These are phyloP conservation scores for Gallinago media DNA, from an alignment of 2,113 vertebrate species.

Conservation along the genomic window DNA sequence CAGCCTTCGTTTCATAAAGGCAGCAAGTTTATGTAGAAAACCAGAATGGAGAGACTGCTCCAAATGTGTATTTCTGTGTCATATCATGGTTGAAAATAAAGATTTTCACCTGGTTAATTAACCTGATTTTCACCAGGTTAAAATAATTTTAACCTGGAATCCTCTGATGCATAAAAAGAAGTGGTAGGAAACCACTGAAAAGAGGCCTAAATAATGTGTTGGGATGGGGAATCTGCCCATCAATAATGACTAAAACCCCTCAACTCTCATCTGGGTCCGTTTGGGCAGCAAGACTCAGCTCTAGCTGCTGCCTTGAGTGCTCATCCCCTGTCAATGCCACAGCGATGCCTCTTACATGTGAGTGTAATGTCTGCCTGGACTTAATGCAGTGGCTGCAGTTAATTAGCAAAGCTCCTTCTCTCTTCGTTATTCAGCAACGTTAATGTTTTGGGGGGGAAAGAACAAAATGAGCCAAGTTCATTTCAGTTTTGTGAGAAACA, in stretches of 20 bases:
- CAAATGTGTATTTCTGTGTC: background rate
- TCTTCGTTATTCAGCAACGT: background rate
- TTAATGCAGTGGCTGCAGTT: background rate
- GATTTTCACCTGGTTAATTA: too few relatives aligned
- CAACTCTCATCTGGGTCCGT: background rate
- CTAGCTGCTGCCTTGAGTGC: background rate
- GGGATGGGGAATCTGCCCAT: background rate
- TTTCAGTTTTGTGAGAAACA: slow-evolving; percentile 33
- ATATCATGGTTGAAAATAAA: background rate
- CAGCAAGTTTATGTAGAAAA: background rate
- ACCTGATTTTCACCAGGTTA: too few relatives aligned
- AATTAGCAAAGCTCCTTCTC: slow-evolving; percentile 40
- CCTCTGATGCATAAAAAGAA: background rate
- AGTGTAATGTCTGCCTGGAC: background rate
- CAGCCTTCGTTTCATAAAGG: background rate
- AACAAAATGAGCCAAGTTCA: slow-evolving; percentile 31
- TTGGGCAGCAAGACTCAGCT: background rate
- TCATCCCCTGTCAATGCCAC: background rate
- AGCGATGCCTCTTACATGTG: background rate
- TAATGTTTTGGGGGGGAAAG: slow-evolving; percentile 21
- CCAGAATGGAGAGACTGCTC: background rate
- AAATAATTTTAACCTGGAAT: background rate
- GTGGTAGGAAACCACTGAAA: background rate
- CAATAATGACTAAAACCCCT: background rate
- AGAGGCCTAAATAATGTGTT: background rate